Conservation (phyloP, 2,113 vertebrate genomes). For the Geococcyx californianus region DNA sequence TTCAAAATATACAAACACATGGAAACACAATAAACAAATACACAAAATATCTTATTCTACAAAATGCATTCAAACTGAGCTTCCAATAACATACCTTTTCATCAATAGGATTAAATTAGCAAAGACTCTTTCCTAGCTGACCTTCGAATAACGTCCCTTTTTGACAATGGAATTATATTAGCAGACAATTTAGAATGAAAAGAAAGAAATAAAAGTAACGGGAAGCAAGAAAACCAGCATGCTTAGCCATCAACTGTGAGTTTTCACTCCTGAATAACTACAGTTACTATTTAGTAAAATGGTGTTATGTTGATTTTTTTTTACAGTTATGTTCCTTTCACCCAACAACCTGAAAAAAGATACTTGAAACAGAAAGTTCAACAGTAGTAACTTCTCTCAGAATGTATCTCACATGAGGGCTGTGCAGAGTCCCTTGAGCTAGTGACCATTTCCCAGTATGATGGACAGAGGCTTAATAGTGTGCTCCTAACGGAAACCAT, state of each 20-base stretch:
- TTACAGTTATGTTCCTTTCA: not conserved
- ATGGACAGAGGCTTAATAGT: not conserved
- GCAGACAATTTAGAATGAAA: not conserved
- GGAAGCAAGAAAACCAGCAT: not conserved
- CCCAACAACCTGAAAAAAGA: not conserved
- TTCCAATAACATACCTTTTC: not conserved
- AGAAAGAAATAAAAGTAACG: not conserved
- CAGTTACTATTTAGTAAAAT: not conserved
- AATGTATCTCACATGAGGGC: fast-evolving
- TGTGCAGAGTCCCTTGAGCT: not conserved
- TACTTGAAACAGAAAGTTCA: not conserved
- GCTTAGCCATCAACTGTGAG: not conserved
- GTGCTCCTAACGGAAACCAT: not conserved
- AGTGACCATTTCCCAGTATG: not conserved
- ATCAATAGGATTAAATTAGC: not conserved
- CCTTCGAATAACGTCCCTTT: not conserved
- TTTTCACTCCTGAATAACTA: not conserved
- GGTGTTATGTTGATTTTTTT: not conserved
- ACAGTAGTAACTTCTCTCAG: not conserved
- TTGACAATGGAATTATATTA: not conserved
- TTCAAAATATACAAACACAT: not conserved
- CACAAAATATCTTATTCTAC: not conserved
- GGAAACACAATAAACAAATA: not conserved
- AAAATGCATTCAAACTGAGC: not conserved
- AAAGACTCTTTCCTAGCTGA: not conserved